These are phyloP conservation scores for Agrenia bidenticulata DNA, from an alignment of 2,888 invertebrate genomes.

Conservation along the genomic window DNA sequence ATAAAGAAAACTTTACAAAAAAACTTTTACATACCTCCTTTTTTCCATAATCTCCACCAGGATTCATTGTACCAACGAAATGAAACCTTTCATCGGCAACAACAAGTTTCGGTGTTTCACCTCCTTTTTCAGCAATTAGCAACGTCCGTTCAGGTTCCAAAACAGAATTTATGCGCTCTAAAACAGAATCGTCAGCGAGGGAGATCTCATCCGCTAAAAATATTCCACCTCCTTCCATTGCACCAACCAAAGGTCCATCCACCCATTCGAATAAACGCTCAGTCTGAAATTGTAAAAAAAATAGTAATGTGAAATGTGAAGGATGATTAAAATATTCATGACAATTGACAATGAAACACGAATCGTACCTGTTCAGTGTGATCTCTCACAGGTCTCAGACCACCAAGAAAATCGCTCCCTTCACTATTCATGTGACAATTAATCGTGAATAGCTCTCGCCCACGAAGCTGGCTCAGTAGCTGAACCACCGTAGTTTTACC, in stretches of 20 bases:
- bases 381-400: slow-evolving; percentile 82
- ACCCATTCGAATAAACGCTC: slow-evolving; percentile 89
- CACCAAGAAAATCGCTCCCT: slow-evolving; percentile 95
- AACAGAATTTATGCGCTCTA: slow-evolving; percentile 94
- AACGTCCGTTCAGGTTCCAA: slow-evolving; percentile 88
- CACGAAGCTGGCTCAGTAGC: slow-evolving; percentile 71
- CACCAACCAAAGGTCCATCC: slow-evolving; percentile 88
- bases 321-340: slow-evolving; percentile 14
- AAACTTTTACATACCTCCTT: slow-evolving; percentile 68
- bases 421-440: slow-evolving; percentile 99
- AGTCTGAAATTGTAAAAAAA: slow-evolving; percentile 4
- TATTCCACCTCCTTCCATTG: slow-evolving; percentile 83
- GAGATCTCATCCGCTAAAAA: slow-evolving; percentile 99
- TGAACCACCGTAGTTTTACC: slow-evolving; percentile 97
- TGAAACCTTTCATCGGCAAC: slow-evolving; percentile 74
- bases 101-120: slow-evolving; percentile 60
- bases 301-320: not conserved
- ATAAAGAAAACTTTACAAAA: slow-evolving; percentile 3
- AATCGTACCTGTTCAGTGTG: slow-evolving; percentile 55
- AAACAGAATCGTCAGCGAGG: slow-evolving; percentile 94
- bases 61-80: slow-evolving; percentile 98
- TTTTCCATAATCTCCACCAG: slow-evolving; percentile 98
- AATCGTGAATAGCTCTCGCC: slow-evolving; percentile 71
- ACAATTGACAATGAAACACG: slow-evolving; percentile 1
- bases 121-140: slow-evolving; percentile 86